These are phyloP conservation scores for Malthinus seriepunctatus DNA, from an alignment of 2,888 invertebrate species.

Conservation along the genomic window DNA sequence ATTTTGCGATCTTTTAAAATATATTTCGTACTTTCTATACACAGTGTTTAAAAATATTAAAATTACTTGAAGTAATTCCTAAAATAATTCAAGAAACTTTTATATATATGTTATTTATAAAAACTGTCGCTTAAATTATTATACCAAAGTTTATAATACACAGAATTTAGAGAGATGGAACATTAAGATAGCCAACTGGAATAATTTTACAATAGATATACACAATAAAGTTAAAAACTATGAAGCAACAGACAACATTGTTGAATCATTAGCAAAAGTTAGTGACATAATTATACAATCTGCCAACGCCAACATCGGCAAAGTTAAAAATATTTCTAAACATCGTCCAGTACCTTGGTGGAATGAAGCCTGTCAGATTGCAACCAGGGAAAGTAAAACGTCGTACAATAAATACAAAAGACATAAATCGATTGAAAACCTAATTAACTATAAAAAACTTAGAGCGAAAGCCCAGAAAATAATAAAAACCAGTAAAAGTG, in stretches of 20 bases:
- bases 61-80: too few relatives aligned
- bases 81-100: too few relatives aligned
- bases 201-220: background rate
- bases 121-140: too few relatives aligned
- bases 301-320: background rate
- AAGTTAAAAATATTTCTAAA: background rate
- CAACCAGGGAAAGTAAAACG: background rate
- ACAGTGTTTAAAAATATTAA: too few relatives aligned
- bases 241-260: background rate
- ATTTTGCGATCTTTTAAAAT: too few relatives aligned
- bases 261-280: background rate
- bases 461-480: background rate
- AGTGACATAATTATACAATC: background rate
- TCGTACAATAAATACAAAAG: background rate
- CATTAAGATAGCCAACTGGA: background rate
- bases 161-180: background rate
- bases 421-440: background rate
- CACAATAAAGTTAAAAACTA: background rate
- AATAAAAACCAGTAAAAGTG: background rate
- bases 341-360: slow-evolving; percentile 1
- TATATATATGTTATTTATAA: too few relatives aligned
- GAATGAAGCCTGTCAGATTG: background rate
- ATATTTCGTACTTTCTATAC: too few relatives aligned
- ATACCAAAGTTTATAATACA: too few relatives aligned
- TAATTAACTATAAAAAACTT: slow-evolving; percentile 1